phyloP scores from a whole-genome alignment of 2,888 invertebrate genomes.

The Notodonta ziczac region DNA sequence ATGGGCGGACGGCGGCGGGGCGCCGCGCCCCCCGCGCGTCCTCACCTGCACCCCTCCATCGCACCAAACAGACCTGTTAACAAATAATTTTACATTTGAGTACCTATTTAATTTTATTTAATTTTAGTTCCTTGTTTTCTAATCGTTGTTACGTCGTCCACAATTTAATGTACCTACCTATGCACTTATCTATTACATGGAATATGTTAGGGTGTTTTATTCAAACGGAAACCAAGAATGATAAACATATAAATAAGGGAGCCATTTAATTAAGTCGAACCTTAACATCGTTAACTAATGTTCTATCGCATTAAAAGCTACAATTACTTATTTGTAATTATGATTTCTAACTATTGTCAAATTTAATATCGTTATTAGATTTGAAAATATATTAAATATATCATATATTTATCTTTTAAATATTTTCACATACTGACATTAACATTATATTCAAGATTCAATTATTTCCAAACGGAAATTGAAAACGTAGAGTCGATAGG shows the following conservation, averaged over 20 bases:
- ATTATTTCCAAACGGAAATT: constrained; percentile 74
- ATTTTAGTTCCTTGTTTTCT: constrained; percentile 28
- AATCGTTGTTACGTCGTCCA: constrained; percentile 31
- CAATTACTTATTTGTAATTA: too few relatives aligned
- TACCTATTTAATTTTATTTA: constrained; percentile 33
- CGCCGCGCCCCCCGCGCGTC: constrained; percentile 79
- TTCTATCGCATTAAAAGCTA: too few relatives aligned
- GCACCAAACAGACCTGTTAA: constrained; percentile 58
- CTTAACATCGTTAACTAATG: too few relatives aligned
- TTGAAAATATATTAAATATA: too few relatives aligned
- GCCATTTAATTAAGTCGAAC: too few relatives aligned
- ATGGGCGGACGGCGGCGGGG: constrained; percentile 79
- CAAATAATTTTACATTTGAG: constrained; percentile 43
- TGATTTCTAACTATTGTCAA: not conserved
- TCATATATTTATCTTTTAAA: too few relatives aligned
- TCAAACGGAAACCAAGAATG: not conserved
- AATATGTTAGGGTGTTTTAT: not conserved
- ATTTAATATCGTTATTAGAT: not conserved
- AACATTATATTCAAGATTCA: constrained; percentile 59
- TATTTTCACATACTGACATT: constrained; percentile 16
- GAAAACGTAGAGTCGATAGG: constrained; percentile 63
- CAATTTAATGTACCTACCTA: constrained; percentile 23
- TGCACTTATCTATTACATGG: not conserved
- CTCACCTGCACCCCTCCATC: constrained; percentile 77
- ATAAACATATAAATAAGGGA: too few relatives aligned